Evolutionary conservation across 2,113 vertebrate genomes (phyloP).

Genomic region (Diadophis punctatus): DNA sequence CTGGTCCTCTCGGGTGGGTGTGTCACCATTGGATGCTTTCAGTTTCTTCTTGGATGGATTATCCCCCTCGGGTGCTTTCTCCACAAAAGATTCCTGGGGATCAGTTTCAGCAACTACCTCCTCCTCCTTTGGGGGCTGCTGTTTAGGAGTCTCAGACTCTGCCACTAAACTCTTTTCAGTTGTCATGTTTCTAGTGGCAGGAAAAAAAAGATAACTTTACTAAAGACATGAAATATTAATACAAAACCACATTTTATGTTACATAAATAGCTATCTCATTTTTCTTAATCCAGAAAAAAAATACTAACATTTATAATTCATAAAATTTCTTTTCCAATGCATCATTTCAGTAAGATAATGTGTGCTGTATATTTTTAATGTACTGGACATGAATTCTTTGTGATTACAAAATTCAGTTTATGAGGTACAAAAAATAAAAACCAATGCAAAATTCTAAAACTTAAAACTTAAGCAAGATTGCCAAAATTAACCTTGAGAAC

Average conservation of each 20-base stretch:
- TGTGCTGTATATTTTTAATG: neutral
- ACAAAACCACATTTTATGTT: neutral
- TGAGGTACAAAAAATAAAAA: neutral
- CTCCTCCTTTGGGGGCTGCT: slow-evolving; percentile 69
- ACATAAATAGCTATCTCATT: neutral
- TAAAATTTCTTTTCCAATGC: neutral
- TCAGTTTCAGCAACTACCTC: slow-evolving; percentile 60
- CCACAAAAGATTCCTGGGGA: slow-evolving; percentile 57
- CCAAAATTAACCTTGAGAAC: neutral
- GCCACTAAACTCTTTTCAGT: slow-evolving; percentile 83
- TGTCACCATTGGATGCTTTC: slow-evolving; percentile 65
- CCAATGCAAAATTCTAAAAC: neutral
- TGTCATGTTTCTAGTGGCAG: slow-evolving; percentile 81
- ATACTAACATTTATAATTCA: neutral
- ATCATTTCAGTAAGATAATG: neutral
- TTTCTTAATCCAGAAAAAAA: neutral
- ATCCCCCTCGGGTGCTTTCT: slow-evolving; percentile 44
- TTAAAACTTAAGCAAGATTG: neutral
- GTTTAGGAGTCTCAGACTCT: slow-evolving; percentile 66
- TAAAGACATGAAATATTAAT: neutral
- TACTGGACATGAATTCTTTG: neutral
- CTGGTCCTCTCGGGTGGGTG: slow-evolving; percentile 72
- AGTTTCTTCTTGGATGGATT: slow-evolving; percentile 55
- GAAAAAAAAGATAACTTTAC: slow-evolving; percentile 3
- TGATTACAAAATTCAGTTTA: neutral